A percentile compares a stretch with the other conserved stretches of the same genome.
Evolutionary conservation across 1,140 invertebrate species (phyloP).

Genomic region (Drosophila sucinea): DNA sequence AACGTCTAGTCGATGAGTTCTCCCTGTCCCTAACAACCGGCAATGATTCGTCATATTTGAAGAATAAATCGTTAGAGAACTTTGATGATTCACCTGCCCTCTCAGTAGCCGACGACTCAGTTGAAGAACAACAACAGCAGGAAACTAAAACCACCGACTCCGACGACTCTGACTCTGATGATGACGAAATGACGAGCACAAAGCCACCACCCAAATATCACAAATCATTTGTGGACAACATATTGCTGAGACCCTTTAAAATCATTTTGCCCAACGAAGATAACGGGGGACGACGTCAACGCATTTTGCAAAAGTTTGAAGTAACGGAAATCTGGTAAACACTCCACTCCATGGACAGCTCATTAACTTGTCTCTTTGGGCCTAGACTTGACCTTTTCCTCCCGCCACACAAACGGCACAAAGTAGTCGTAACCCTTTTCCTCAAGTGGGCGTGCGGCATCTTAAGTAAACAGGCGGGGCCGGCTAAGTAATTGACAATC

Average conservation of each 20-base stretch:
- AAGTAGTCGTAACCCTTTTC: constrained; percentile 7
- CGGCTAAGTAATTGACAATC: constrained; percentile 51
- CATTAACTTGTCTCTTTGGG: constrained; percentile 28
- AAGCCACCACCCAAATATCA: constrained; percentile 60
- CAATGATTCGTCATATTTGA: constrained; percentile 80
- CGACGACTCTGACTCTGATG: constrained; percentile 34
- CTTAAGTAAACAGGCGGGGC: constrained; percentile 44
- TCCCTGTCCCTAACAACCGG: constrained; percentile 73
- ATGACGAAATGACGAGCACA: constrained; percentile 36
- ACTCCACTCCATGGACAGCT: constrained; percentile 14
- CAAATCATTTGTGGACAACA: constrained; percentile 79
- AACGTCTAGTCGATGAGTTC: constrained; percentile 80
- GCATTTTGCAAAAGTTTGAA: constrained; percentile 79
- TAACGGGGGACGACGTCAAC: constrained; percentile 67
- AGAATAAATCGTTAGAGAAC: constrained; percentile 83
- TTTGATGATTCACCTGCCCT: constrained; percentile 75
- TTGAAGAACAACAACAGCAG: neutral
- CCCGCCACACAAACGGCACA: neutral
- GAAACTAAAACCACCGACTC: constrained; percentile 72
- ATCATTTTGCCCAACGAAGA: constrained; percentile 76
- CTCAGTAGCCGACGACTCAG: constrained; percentile 27
- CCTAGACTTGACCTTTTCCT: neutral
- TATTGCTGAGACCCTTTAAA: constrained; percentile 75
- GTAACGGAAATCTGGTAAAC: constrained; percentile 80
- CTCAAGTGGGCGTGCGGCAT: constrained; percentile 32